These are phyloP conservation scores for Engraulis encrasicolus DNA, from an alignment of 2,113 vertebrate species.

Conservation along the genomic window DNA sequence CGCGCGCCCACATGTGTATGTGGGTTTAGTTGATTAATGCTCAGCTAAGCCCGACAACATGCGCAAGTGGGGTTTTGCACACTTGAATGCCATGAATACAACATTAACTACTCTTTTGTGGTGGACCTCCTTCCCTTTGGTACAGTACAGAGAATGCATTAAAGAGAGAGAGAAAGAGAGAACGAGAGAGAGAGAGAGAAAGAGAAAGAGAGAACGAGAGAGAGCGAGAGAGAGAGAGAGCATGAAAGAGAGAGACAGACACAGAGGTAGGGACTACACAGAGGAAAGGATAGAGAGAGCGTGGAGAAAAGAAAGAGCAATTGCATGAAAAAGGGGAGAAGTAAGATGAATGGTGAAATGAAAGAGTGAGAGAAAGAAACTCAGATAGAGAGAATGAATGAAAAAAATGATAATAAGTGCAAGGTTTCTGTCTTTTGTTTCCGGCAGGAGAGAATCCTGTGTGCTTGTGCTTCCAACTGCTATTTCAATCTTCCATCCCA, in stretches of 20 bases:
- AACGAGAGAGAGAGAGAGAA: not conserved
- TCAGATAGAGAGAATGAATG: too few relatives aligned
- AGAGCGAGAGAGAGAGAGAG: not conserved
- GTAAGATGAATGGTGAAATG: too few relatives aligned
- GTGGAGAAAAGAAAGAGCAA: too few relatives aligned
- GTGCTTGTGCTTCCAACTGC: slow-evolving; percentile 44
- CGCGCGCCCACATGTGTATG: too few relatives aligned
- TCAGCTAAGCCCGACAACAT: not conserved
- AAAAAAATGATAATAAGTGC: not conserved
- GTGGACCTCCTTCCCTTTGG: not conserved
- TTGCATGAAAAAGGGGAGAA: too few relatives aligned
- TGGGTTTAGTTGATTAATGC: slow-evolving; percentile 11
- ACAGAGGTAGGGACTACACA: too few relatives aligned
- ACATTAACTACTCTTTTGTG: slow-evolving; percentile 3
- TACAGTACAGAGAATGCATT: too few relatives aligned
- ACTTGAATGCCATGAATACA: slow-evolving; percentile 27
- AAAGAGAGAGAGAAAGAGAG: not conserved
- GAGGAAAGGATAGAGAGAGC: too few relatives aligned
- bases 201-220: not conserved
- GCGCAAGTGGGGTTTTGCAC: not conserved
- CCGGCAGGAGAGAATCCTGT: slow-evolving; percentile 38
- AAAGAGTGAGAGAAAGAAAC: not conserved
- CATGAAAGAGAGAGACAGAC: not conserved
- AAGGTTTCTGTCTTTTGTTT: slow-evolving; percentile 16
- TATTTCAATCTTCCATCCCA: slow-evolving; percentile 38